These are phyloP conservation scores for Heliconius aoede DNA, from an alignment of 2,888 invertebrate species.

Conservation along the genomic window DNA sequence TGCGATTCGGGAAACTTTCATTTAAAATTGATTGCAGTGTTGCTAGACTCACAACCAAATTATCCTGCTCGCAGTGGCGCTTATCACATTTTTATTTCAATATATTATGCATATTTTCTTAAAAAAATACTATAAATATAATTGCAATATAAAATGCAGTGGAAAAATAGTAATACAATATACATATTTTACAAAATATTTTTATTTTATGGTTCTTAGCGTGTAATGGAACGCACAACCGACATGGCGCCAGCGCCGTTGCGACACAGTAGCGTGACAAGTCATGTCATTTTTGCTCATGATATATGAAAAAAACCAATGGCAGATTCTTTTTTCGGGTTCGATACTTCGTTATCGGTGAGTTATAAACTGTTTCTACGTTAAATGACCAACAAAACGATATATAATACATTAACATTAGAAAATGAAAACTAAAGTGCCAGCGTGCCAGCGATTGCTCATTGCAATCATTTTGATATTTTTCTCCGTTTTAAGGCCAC, in stretches of 20 bases:
- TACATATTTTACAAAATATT: not conserved
- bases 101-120: too few relatives aligned
- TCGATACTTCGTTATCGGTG: constrained; percentile 90
- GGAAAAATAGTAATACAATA: too few relatives aligned
- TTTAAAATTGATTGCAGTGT: too few relatives aligned
- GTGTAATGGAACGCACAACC: constrained; percentile 45
- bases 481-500: constrained; percentile 32
- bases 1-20: too few relatives aligned
- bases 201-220: constrained; percentile 20
- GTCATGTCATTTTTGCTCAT: constrained; percentile 87
- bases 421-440: constrained; percentile 54
- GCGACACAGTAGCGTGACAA: constrained; percentile 85
- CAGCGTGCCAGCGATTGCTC: constrained; percentile 66
- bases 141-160: too few relatives aligned
- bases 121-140: too few relatives aligned
- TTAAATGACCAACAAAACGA: constrained; percentile 50
- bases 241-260: constrained; percentile 63
- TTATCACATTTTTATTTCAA: too few relatives aligned
- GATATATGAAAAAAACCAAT: constrained; percentile 86
- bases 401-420: constrained; percentile 55
- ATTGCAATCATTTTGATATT: constrained; percentile 48
- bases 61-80: too few relatives aligned
- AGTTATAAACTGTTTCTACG: constrained; percentile 71
- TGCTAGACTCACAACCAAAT: too few relatives aligned
- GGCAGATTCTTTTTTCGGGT: constrained; percentile 95